Conservation (phyloP, 2,888 invertebrate genomes). For the Ganaspis brasiliensis region DNA sequence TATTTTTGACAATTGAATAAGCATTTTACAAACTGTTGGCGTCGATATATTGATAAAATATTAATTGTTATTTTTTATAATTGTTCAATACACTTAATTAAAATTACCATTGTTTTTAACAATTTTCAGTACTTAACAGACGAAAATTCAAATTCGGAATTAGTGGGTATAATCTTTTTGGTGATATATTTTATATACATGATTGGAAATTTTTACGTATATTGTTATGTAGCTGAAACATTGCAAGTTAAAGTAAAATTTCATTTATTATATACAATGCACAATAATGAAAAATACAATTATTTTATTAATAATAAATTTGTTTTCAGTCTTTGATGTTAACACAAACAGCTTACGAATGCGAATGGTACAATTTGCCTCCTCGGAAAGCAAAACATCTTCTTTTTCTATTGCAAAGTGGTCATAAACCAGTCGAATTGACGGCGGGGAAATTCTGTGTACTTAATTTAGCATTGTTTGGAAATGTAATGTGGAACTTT, state of each 20-base stretch:
- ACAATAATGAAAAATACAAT: too few species aligned
- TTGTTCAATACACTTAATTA: too few species aligned
- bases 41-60: too few species aligned
- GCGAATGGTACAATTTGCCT: constrained; percentile 65
- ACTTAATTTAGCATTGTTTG: background rate
- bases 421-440: constrained; percentile 60
- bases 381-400: constrained; percentile 57
- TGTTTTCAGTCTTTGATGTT: constrained; percentile 42
- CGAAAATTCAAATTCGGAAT: background rate
- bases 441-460: background rate
- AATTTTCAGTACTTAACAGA: background rate
- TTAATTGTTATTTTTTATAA: too few species aligned
- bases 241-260: background rate
- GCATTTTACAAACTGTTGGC: too few species aligned
- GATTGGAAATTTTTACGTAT: background rate
- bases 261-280: too few species aligned
- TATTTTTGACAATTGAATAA: too few species aligned
- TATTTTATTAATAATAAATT: background rate
- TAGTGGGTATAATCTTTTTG: background rate
- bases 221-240: background rate
- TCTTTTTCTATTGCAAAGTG: constrained; percentile 61
- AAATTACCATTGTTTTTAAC: too few species aligned
- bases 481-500: background rate
- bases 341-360: constrained; percentile 62
- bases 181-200: background rate